Evolutionary conservation across 2,888 invertebrate species (phyloP).

Genomic region (Agonum fuliginosum): DNA sequence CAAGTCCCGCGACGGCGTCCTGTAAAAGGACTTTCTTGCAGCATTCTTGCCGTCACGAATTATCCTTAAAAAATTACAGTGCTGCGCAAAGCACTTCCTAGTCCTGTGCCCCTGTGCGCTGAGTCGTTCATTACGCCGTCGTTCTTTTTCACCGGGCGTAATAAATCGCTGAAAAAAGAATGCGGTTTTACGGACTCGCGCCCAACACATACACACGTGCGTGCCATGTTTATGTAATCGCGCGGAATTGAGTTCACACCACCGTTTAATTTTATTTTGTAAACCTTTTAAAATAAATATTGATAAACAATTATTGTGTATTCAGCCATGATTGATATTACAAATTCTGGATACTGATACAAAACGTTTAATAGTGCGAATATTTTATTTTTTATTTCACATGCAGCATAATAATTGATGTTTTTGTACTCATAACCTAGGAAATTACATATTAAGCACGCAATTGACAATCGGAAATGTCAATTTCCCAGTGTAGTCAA

Average conservation of each 20-base stretch:
- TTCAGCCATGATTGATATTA: too few species aligned
- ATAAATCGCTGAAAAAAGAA: constrained; percentile 59
- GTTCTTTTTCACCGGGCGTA: constrained; percentile 22
- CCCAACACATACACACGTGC: constrained; percentile 33
- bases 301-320: too few species aligned
- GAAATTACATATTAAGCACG: too few species aligned
- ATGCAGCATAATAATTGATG: too few species aligned
- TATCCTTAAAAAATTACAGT: constrained; percentile 50
- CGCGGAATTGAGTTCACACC: constrained; percentile 3
- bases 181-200: constrained; percentile 64
- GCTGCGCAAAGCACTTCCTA: not conserved
- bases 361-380: too few species aligned
- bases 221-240: constrained; percentile 33
- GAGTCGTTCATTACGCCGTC: constrained; percentile 49
- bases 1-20: not conserved
- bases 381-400: too few species aligned
- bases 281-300: too few species aligned
- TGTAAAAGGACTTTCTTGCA: constrained; percentile 44
- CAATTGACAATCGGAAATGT: too few species aligned
- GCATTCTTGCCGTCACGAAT: constrained; percentile 35
- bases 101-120: constrained; percentile 20
- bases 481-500: too few species aligned
- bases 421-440: too few species aligned
- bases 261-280: not conserved
- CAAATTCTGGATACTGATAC: too few species aligned